Base-by-base conservation (phyloP, 1,140 invertebrate genomes). In the Hylyphantes graminicola region DNA sequence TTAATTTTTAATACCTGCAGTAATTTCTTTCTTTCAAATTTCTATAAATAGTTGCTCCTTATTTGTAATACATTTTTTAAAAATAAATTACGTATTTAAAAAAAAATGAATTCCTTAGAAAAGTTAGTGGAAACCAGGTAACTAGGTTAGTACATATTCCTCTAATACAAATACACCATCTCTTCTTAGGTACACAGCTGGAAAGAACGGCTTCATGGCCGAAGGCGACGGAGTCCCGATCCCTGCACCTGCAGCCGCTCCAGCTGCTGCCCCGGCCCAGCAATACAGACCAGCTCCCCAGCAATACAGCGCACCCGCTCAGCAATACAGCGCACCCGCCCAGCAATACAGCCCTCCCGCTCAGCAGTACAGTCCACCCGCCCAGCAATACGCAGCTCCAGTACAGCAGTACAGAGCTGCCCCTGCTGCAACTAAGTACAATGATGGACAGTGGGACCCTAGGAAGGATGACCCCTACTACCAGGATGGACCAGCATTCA, bases 121-220 rank as follows among this genome's bases (percentile, higher is more conserved):
- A 35, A 35, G 35, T 35, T 35, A 35, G 5, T 35, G 35, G 35
- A 35, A 35, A 35, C 1, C 35, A 2, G 35, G 35, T 5, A 35
- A 2, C 35, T 35, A 35, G 35, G 5, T 35, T 35, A 35, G 35
- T 35, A 35, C 35, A 35, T 35, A 35, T 35, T 35, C 35, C 35
- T 35, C 35, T 35, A 35, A 35, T 5, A 35, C 35, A 35, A 35
- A 35, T 35, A 35, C 5, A 35, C 35, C 35, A 35, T 35, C 35
- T 35, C 35, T 35, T 2, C 35, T 35, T 5, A 61, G 82, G 87
- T 94, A 93, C 86, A 90, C 91, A 7, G 93, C 93, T 7, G 93
- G 93, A 17, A 93, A 93, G 88, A 91, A 92, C 61, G 93, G 93
- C 4, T 93, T 93, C 87, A 91, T 91, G 87, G 91, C 91, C 19